A percentile compares a stretch with the other conserved stretches of the same genome.
Conservation (phyloP, 2,888 invertebrate species). For the Apodemia mormo region DNA sequence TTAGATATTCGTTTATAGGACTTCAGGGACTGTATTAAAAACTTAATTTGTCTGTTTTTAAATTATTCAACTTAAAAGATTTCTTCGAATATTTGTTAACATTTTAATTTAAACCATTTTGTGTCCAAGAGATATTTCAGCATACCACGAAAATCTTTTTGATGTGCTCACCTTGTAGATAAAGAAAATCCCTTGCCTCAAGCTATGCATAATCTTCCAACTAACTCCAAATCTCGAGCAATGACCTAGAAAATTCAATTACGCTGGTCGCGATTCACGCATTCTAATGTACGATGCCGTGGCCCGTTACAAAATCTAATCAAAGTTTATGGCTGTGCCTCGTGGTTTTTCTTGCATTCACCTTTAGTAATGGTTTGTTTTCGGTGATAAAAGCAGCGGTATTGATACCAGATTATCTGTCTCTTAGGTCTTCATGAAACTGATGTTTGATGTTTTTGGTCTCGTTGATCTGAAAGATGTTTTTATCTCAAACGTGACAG, state of each 20-base stretch:
- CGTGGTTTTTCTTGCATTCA: constrained; percentile 68
- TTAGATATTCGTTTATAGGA: too few species aligned
- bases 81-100: background rate
- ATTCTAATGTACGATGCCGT: constrained; percentile 69
- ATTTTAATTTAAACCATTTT: constrained; percentile 17
- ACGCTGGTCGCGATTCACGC: constrained; percentile 69
- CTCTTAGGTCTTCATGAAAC: too few species aligned
- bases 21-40: too few species aligned
- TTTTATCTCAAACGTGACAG: too few species aligned
- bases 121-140: background rate
- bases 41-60: background rate
- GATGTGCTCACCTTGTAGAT: constrained; percentile 30
- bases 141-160: constrained; percentile 20
- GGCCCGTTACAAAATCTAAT: constrained; percentile 72
- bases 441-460: too few species aligned
- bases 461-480: too few species aligned
- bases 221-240: constrained; percentile 55
- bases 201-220: constrained; percentile 51
- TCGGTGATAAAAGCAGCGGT: constrained; percentile 43
- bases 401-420: background rate
- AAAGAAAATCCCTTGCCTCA: constrained; percentile 40
- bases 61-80: background rate
- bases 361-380: constrained; percentile 42
- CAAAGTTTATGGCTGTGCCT: constrained; percentile 76
- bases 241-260: constrained; percentile 80